A percentile compares a stretch with the other conserved stretches of the same genome.
phyloP scores from a whole-genome alignment of 1,140 invertebrate genomes.

The Pemphigus obesinymphae region DNA sequence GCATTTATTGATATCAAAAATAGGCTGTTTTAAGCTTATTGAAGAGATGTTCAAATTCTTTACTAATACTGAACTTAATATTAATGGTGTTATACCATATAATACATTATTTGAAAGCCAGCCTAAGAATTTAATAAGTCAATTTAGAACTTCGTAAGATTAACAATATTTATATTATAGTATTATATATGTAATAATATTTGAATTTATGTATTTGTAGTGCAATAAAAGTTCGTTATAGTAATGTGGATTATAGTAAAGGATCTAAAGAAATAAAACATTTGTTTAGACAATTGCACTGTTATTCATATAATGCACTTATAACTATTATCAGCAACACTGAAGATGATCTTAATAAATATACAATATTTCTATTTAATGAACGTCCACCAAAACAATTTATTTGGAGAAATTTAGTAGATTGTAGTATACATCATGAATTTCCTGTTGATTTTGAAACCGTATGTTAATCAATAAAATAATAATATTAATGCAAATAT shows the following conservation, averaged over 20 bases:
- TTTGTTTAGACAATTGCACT: not conserved
- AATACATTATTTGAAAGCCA: not conserved
- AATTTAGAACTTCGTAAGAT: conserved; percentile 13
- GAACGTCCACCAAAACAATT: not conserved
- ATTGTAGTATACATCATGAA: not conserved
- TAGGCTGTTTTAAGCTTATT: not conserved
- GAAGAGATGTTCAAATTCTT: conserved; percentile 10
- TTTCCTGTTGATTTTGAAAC: conserved; percentile 5
- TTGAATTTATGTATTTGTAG: not conserved
- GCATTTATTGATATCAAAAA: conserved; percentile 13
- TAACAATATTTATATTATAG: not conserved
- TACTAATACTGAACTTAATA: not conserved
- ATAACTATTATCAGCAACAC: conserved; percentile 16
- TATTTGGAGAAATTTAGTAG: conserved; percentile 15
- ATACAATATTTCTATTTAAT: not conserved
- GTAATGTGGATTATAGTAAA: not conserved
- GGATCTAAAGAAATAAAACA: conserved; percentile 13
- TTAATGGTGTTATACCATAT: not conserved
- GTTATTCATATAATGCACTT: not conserved
- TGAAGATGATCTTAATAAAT: not conserved
- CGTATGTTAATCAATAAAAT: not conserved
- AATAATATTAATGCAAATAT: too few relatives aligned
- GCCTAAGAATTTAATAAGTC: not conserved
- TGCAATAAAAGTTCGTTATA: not conserved
- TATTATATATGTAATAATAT: not conserved